A percentile compares a stretch with the other conserved stretches of the same genome.
Evolutionary conservation across 2,888 invertebrate genomes (phyloP).

Genomic region (Drosophila atroscutellata): DNA sequence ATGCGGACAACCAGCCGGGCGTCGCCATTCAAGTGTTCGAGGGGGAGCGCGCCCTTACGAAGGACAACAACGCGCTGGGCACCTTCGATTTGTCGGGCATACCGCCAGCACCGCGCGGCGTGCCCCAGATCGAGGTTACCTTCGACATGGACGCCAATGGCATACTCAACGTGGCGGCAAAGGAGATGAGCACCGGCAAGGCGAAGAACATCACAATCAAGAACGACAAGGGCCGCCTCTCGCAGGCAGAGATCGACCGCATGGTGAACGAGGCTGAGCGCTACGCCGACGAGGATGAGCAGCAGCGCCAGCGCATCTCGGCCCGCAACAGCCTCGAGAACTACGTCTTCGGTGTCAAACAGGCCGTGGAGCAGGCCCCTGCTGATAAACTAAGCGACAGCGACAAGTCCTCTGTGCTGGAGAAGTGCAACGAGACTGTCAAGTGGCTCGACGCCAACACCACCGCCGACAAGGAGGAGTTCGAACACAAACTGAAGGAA

Average conservation of each 20-base stretch:
- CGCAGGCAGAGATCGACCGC: background rate
- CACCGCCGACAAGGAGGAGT: constrained; percentile 90
- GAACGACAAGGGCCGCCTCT: background rate
- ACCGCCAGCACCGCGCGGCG: background rate
- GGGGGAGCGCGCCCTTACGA: constrained; percentile 27
- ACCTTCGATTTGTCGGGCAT: constrained; percentile 21
- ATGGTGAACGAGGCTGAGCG: background rate
- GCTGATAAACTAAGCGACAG: background rate
- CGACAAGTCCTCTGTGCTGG: background rate
- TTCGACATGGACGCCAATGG: background rate
- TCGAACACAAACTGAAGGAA: constrained; percentile 86
- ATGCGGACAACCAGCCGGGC: constrained; percentile 31
- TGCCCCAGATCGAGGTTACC: background rate
- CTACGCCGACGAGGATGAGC: constrained; percentile 67
- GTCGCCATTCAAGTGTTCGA: constrained; percentile 31
- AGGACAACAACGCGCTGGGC: constrained; percentile 30
- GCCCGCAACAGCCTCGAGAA: constrained; percentile 27
- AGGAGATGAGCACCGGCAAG: background rate
- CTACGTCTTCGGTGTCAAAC: constrained; percentile 31
- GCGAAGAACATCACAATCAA: background rate
- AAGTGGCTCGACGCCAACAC: constrained; percentile 91
- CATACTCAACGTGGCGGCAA: background rate
- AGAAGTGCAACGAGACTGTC: constrained; percentile 11
- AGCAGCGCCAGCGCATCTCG: constrained; percentile 28
- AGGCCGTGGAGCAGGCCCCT: constrained; percentile 11